Conservation (phyloP, 2,888 invertebrate genomes). For the Mythimna impura region DNA sequence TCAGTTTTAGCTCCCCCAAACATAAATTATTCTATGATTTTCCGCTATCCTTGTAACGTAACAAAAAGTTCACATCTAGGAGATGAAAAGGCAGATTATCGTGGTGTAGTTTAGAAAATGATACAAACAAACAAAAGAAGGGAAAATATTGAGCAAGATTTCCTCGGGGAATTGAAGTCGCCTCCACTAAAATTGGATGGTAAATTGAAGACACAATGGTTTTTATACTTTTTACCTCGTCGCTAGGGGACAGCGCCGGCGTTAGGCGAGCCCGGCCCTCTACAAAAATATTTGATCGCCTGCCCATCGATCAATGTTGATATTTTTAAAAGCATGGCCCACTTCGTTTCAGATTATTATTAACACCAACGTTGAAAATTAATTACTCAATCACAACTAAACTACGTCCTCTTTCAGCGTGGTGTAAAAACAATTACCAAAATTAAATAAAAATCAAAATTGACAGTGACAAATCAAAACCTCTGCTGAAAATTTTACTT, state of each 20-base stretch:
- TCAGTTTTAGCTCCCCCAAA: conserved; percentile 39
- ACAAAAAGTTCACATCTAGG: conserved; percentile 50
- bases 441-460: conserved; percentile 42
- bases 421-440: neutral
- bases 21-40: conserved; percentile 55
- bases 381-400: conserved; percentile 21
- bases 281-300: conserved; percentile 67
- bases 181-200: conserved; percentile 82
- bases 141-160: conserved; percentile 82
- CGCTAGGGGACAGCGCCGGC: conserved; percentile 39
- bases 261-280: conserved; percentile 7
- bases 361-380: conserved; percentile 23
- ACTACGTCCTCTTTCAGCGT: neutral
- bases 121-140: conserved; percentile 77
- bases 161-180: conserved; percentile 82
- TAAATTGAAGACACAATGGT: conserved; percentile 81
- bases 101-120: conserved; percentile 70
- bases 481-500: conserved; percentile 41
- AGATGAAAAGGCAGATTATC: conserved; percentile 64
- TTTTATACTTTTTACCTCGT: conserved; percentile 76
- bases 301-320: conserved; percentile 74
- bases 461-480: conserved; percentile 50
- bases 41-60: conserved; percentile 27
- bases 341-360: conserved; percentile 37
- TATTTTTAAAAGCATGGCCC: conserved; percentile 61